phyloP scores from a whole-genome alignment of 2,888 invertebrate species.

The Cyaniris semiargus region DNA sequence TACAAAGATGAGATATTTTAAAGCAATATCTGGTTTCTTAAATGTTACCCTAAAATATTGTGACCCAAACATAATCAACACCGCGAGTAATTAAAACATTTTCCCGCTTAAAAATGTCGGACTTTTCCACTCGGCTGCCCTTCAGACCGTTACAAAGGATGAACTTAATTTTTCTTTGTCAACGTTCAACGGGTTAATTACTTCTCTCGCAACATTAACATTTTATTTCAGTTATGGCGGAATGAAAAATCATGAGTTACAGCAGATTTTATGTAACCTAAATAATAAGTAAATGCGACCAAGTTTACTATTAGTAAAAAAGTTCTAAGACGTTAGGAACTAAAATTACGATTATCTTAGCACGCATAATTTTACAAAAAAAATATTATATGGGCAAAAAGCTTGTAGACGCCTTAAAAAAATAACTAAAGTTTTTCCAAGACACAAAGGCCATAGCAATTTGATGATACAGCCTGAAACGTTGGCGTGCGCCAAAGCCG shows the following conservation, averaged over 20 bases:
- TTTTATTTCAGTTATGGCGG: constrained; percentile 6
- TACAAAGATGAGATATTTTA: background rate
- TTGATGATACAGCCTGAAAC: background rate
- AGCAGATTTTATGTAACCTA: background rate
- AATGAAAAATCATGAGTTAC: background rate
- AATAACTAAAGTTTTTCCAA: background rate
- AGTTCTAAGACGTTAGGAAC: too few relatives aligned
- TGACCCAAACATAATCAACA: constrained; percentile 19
- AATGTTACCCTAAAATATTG: background rate
- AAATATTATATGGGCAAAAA: background rate
- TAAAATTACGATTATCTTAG: background rate
- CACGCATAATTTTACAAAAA: too few relatives aligned
- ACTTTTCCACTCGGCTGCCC: constrained; percentile 14
- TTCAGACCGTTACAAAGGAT: constrained; percentile 18
- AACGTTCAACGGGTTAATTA: constrained; percentile 29
- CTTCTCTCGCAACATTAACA: constrained; percentile 13
- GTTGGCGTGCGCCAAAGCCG: constrained; percentile 34
- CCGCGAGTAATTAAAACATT: constrained; percentile 14
- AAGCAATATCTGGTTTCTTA: background rate
- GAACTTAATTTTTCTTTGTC: constrained; percentile 22
- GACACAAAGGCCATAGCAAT: background rate
- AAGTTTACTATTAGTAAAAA: background rate
- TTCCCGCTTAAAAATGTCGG: constrained; percentile 10
- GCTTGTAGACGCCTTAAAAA: background rate
- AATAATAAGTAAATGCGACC: background rate